Evolutionary conservation across 2,888 invertebrate genomes (phyloP).

Genomic region (Eupithecia abbreviata): DNA sequence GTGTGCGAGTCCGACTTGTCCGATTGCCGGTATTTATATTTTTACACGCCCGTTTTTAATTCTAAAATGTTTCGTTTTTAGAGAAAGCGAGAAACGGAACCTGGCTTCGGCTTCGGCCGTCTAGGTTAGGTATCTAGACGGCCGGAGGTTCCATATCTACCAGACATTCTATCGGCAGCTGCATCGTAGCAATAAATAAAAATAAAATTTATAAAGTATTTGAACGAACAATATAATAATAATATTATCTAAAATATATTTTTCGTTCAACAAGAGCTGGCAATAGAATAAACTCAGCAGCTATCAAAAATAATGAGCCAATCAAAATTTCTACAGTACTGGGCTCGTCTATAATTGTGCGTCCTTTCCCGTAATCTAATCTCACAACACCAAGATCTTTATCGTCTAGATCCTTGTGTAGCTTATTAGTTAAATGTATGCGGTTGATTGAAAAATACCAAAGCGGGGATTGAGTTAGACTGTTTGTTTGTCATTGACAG

Average conservation of each 20-base stretch:
- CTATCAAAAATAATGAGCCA: constrained; percentile 4
- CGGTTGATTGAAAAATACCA: constrained; percentile 79
- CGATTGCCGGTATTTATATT: too few relatives aligned
- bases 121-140: not conserved
- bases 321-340: not conserved
- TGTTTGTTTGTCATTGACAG: constrained; percentile 69
- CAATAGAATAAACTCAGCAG: not conserved
- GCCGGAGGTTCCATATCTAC: not conserved
- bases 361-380: not conserved
- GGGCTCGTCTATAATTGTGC: not conserved
- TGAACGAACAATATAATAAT: too few relatives aligned
- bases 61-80: not conserved
- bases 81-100: not conserved
- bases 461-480: constrained; percentile 61
- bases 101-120: too few relatives aligned
- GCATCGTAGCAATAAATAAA: too few relatives aligned
- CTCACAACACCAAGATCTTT: constrained; percentile 54
- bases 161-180: not conserved
- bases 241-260: too few relatives aligned
- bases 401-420: constrained; percentile 63
- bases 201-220: too few relatives aligned
- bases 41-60: not conserved
- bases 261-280: too few relatives aligned
- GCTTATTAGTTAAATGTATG: constrained; percentile 73
- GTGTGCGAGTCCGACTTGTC: too few relatives aligned